These are phyloP conservation scores for Drosophila pruinosa DNA, from an alignment of 1,140 invertebrate species.

Conservation along the genomic window DNA sequence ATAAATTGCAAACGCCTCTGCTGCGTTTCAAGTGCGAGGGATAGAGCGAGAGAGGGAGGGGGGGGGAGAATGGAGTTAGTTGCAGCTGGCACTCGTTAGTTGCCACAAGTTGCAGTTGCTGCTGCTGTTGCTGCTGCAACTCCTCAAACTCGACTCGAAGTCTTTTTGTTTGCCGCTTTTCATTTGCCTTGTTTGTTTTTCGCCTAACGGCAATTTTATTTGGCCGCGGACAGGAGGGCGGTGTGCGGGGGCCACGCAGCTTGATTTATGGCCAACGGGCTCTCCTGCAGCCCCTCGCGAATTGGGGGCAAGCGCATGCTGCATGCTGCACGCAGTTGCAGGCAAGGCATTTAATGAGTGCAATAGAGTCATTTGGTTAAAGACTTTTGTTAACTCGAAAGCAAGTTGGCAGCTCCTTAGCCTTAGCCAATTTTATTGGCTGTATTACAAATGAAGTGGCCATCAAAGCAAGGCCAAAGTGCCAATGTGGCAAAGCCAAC, in stretches of 20 bases:
- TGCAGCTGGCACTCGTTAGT: not conserved
- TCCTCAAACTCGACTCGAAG: slow-evolving; percentile 22
- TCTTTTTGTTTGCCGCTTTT: slow-evolving; percentile 22
- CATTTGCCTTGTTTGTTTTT: slow-evolving; percentile 45
- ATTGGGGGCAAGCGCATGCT: not conserved
- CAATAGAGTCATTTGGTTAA: not conserved
- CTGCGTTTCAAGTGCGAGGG: not conserved
- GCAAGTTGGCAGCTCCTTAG: slow-evolving; percentile 4
- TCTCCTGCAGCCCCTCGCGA: not conserved
- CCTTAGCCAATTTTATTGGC: not conserved
- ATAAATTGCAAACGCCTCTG: not conserved
- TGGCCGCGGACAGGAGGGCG: slow-evolving; percentile 12
- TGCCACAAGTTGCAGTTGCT: slow-evolving; percentile 36
- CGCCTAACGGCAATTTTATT: slow-evolving; percentile 40
- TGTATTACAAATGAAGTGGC: not conserved
- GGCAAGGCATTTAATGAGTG: slow-evolving; percentile 5
- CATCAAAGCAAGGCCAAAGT: not conserved
- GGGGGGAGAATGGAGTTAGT: not conserved
- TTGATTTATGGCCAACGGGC: slow-evolving; percentile 59
- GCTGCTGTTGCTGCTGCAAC: slow-evolving; percentile 38
- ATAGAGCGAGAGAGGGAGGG: not conserved
- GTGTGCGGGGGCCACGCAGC: not conserved
- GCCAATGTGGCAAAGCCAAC: too few species aligned
- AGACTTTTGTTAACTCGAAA: not conserved
- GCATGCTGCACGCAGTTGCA: not conserved